Base-by-base conservation (phyloP, 2,797 vertebrate species). In the Enteromius afrohamiltoni region DNA sequence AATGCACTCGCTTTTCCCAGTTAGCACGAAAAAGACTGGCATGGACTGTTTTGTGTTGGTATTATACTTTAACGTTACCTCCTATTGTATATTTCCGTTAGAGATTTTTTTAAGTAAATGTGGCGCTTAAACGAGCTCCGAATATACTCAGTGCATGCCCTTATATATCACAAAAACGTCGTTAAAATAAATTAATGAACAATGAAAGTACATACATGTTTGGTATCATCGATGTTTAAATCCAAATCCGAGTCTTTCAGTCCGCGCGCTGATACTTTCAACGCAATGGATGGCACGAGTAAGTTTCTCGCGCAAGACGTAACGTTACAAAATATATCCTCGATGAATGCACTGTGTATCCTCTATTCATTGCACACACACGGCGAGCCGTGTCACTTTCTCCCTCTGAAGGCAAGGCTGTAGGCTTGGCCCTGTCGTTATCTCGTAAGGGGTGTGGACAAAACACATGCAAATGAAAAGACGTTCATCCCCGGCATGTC, bases 401-500 rank as follows among this genome's bases (percentile, higher is more conserved):
- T 84, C 86, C 85, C 79, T 76, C 62, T 78, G 71, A 65, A 74
- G 58, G 77, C 79, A 73, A 64, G 40, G 29, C 82, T 74, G 80
- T 37, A 47, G 40, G 83, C 86, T 85, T 62, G 65, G 69, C 71
- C 74, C 74, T 68, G 82, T 81, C 87, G 85, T 85, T 86, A 82
- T 87, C 82, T 89, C 81, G 31, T 10, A 78, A 88, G 88, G 90
- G 88, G 90, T 90, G 89, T 91, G 89, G 89, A 89, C 88, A 89
- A 86, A 79, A 79, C 85, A 71, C 79, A 69, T 79, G 83, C 83
- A 80, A 85, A 80, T 79, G 77, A 71, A 86, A 83, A 76, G 67
- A 84, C 85, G 78, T 85, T 78, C 88, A 83, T 86, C 82, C 80
- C 65, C 70, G 64, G 51, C 84, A 77, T 85, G 40, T 55, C 84